Conservation (phyloP, 2,113 vertebrate genomes). For the Anoura caudifer region DNA sequence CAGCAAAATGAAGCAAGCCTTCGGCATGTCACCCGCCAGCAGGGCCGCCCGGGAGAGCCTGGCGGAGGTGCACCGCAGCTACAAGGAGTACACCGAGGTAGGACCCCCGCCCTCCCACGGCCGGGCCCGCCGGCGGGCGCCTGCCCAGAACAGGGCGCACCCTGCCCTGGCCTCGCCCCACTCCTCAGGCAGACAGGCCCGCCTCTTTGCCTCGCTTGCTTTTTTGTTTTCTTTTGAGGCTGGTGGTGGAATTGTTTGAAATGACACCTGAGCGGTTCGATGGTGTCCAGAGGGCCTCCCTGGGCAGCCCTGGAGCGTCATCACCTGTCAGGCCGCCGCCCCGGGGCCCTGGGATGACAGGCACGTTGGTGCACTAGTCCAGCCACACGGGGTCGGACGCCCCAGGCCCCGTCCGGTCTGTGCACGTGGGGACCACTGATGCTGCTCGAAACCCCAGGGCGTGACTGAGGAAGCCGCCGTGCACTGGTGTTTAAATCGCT, state of each 20-base stretch:
- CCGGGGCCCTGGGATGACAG: too few relatives aligned
- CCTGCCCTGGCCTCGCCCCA: rapidly evolving
- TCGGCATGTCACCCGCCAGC: constrained; percentile 93
- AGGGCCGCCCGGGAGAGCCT: constrained; percentile 96
- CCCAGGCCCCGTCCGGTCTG: rapidly evolving
- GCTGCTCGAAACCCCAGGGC: background rate
- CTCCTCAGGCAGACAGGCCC: background rate
- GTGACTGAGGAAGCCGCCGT: background rate
- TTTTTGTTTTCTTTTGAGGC: background rate
- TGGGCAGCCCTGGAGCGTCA: too few relatives aligned
- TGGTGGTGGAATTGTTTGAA: background rate
- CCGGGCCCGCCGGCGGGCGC: rapidly evolving
- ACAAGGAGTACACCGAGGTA: constrained; percentile 98
- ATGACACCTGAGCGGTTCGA: background rate
- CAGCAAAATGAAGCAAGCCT: constrained; percentile 97
- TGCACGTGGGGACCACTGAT: background rate
- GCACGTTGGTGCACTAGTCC: rapidly evolving
- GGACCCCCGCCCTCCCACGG: background rate
- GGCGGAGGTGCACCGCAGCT: constrained; percentile 91
- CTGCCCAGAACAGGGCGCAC: background rate
- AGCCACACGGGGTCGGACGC: background rate
- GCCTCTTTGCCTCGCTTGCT: background rate
- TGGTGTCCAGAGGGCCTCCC: background rate
- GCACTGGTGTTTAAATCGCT: background rate
- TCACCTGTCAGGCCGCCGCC: background rate